Evolutionary conservation across 2,797 vertebrate species (phyloP), one percentile per base, ranked within the genome.

Genomic region (Cryptoblepharus egeriae): DNA sequence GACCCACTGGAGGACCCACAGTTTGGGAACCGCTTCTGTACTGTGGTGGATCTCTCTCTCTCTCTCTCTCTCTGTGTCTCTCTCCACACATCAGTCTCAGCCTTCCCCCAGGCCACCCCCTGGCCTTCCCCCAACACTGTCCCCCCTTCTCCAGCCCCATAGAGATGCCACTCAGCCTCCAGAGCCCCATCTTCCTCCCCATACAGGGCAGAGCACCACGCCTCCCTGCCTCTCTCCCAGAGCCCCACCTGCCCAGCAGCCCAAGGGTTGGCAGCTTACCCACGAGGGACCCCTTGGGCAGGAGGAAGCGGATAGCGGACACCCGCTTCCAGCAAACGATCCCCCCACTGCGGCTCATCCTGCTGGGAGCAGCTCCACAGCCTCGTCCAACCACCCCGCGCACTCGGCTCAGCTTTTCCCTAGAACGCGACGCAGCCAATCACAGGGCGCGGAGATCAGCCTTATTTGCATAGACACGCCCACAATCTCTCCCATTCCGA

Each of bases 401-500:
- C 6, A 28, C 13, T 79, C 1, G 57, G 32, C 77, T 45, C 10
- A 60, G 28, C n/a, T 65, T 13, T 71, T 7, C 15, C 73, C 76
- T 3, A 3, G 37, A 74, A 45, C 3, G 39, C 12, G 0, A 0
- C 0, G 1, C 0, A 3, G 5, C 90, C 92, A 93, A 92, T 88
- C 18, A 9, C 0, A 1, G 16, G 1, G 1, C 1, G 0, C 1
- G 0, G 71, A 0, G 5, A n/a, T 0, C 0, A 0, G 0, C 0
- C 0, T 15, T 0, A 55, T 80, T 77, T 26, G 16, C 80, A 69
- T 73, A 69, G 55, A 2, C 1, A 75, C 65, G 55, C 83, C 83
- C 78, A 55, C 26, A 8, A 2, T 1, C 10, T 4, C 35, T 26
- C 1, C 2, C 16, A 39, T 20, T 12, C 28, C 18, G n/a, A 52